A percentile compares a stretch with the other conserved stretches of the same genome.
phyloP scores from a whole-genome alignment of 2,113 vertebrate genomes.

The Alexandromys fortis region DNA sequence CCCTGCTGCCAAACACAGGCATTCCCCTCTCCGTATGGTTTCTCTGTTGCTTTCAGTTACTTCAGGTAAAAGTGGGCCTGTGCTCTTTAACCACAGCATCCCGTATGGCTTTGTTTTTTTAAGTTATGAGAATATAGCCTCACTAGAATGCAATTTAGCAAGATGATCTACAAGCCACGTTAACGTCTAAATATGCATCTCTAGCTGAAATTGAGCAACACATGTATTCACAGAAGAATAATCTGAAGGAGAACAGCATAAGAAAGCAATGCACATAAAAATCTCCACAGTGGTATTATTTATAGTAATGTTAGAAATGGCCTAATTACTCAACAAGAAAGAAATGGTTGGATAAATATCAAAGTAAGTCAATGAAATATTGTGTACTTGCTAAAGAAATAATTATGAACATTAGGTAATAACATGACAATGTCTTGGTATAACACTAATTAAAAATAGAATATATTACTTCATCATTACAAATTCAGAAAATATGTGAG shows the following conservation, averaged over 20 bases:
- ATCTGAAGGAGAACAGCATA: background rate
- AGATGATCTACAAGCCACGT: background rate
- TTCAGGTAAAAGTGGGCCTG: background rate
- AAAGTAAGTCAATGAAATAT: slow-evolving; percentile 61
- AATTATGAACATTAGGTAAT: slow-evolving; percentile 62
- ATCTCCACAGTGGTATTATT: slow-evolving; percentile 32
- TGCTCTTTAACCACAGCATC: background rate
- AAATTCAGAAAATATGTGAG: slow-evolving; percentile 53
- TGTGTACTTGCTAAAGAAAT: slow-evolving; percentile 53
- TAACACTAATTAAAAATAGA: slow-evolving; percentile 61
- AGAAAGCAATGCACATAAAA: slow-evolving; percentile 2
- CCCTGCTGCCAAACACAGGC: background rate
- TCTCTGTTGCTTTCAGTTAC: background rate
- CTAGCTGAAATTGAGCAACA: slow-evolving; percentile 7
- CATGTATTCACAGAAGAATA: slow-evolving; percentile 10
- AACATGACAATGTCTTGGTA: slow-evolving; percentile 43
- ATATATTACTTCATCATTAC: slow-evolving; percentile 57
- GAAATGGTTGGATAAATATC: slow-evolving; percentile 53
- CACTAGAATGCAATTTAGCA: background rate
- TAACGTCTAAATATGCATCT: background rate
- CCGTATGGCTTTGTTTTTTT: background rate
- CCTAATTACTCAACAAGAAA: slow-evolving; percentile 24
- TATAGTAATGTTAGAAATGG: slow-evolving; percentile 44
- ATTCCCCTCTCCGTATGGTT: background rate
- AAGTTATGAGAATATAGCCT: background rate